Evolutionary conservation across 1,140 invertebrate species (phyloP), one percentile per base, ranked within the genome.

Genomic region (Plectus sambesii): DNA sequence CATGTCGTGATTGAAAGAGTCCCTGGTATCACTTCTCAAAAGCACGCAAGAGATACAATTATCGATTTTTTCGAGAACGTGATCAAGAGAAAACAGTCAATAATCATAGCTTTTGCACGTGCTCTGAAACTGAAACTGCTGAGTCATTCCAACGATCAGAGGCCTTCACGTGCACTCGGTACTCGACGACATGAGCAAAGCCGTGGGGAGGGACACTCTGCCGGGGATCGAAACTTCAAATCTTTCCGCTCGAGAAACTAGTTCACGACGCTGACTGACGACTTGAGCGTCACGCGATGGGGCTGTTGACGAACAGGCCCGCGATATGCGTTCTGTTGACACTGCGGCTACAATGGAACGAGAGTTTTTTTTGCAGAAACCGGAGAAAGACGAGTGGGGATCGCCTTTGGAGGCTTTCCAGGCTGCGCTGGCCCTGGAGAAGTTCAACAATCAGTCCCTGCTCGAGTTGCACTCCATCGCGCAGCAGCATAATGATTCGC

Each of bases 401-500:
- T 75, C 73, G 29, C 76, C 76, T 0, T 67, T 80, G 56, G 78
- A 81, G 6, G 82, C 83, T 0, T 80, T 87, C 74, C 61, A 69
- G 37, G 73, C 76, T 9, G 82, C 83, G 17, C 69, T 87, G 2
- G 63, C 77, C 22, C 71, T 87, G 55, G 84, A 87, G 68, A 82
- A 82, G 65, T 73, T 70, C 50, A 82, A 87, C 6, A 86, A 86
- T 64, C 70, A 83, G 77, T 74, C 75, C 56, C 66, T 86, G n/a
- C 58, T 86, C 8, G 70, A 80, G 23, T 63, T 85, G 0, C 82
- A 85, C 59, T 69, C 71, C 4, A 44, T 82, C 42, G 81, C 81
- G 4, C 70, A 72, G 9, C 66, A 70, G 4, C 75, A 82, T 56
- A 75, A 74, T 42, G 84, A 86, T 70, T 73, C 78, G 3, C 79